Evolutionary conservation across 2,797 vertebrate species (phyloP).

Genomic region (Sebastes melanostomus): DNA sequence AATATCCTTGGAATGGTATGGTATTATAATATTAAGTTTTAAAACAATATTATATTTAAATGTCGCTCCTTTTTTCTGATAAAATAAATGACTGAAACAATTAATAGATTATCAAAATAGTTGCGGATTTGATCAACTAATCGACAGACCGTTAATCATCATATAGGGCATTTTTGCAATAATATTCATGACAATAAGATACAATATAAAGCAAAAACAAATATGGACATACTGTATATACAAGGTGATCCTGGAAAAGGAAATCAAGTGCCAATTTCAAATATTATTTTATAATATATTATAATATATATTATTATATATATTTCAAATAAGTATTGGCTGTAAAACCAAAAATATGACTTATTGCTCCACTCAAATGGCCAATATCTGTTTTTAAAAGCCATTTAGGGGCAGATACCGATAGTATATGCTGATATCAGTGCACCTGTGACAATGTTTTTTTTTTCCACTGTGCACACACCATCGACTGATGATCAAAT

Average conservation of each 20-base stretch:
- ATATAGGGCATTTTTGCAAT: not conserved
- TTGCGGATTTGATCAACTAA: not conserved
- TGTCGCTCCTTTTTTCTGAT: not conserved
- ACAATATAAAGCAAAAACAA: not conserved
- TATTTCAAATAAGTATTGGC: not conserved
- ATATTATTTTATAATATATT: no score
- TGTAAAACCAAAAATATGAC: not conserved
- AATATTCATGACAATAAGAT: not conserved
- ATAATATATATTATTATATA: no score
- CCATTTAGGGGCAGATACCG: not conserved
- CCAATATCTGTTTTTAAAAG: not conserved
- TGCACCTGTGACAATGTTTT: not conserved
- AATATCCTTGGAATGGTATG: not conserved
- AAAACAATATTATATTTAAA: not conserved
- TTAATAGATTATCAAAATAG: not conserved
- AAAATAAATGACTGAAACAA: not conserved
- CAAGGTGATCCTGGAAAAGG: not conserved
- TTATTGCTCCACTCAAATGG: not conserved
- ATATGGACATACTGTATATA: not conserved
- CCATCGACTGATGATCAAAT: no score
- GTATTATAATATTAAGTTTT: not conserved
- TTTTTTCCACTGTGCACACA: no score
- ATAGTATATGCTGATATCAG: not conserved
- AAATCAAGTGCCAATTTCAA: not conserved
- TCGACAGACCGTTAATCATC: not conserved